Evolutionary conservation across 2,797 vertebrate species (phyloP).

Genomic region (Gorsachius magnificus): DNA sequence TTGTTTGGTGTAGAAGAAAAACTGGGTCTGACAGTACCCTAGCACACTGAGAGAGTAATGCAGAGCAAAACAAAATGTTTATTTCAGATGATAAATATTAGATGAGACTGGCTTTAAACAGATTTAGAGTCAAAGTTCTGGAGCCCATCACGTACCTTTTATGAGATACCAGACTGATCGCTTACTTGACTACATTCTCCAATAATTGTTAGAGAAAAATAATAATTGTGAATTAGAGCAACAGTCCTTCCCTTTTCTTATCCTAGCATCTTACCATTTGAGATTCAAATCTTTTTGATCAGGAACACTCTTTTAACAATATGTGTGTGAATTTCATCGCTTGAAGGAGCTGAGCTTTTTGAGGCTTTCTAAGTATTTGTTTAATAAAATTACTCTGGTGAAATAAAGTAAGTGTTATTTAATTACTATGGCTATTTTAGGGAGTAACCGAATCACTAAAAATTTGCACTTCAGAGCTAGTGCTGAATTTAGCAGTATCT

Average conservation of each 20-base stretch:
- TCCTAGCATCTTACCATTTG: neutral
- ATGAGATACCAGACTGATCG: neutral
- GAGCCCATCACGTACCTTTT: neutral
- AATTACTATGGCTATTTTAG: neutral
- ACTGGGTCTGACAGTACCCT: neutral
- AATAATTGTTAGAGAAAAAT: neutral
- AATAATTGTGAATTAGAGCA: neutral
- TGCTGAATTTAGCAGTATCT: neutral
- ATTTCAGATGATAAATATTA: neutral
- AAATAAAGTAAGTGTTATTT: neutral
- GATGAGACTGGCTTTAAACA: neutral
- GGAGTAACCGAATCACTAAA: neutral
- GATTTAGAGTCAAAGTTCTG: neutral
- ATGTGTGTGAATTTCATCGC: neutral
- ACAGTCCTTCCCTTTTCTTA: neutral
- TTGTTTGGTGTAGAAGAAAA: neutral
- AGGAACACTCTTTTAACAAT: neutral
- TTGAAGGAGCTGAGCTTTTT: neutral
- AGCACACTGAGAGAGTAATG: neutral
- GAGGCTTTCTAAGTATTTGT: neutral
- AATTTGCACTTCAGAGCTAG: neutral
- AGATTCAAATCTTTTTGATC: neutral
- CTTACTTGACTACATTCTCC: neutral
- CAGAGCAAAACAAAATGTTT: neutral
- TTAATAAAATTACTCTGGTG: neutral